These are phyloP conservation scores for Chroicocephalus ridibundus DNA, from an alignment of 2,113 vertebrate species.

Conservation along the genomic window DNA sequence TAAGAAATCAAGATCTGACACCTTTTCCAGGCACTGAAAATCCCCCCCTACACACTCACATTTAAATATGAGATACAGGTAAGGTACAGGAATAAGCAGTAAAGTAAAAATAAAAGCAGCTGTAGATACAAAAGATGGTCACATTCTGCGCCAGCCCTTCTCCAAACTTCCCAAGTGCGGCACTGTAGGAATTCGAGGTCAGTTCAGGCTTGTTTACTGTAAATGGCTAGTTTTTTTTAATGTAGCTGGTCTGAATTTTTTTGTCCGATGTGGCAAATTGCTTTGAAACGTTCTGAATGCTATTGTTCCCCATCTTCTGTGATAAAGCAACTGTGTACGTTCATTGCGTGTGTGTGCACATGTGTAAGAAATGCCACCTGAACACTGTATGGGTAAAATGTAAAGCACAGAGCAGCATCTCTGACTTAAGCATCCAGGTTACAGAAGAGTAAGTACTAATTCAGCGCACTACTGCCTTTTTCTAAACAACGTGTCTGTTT, in stretches of 20 bases:
- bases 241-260: neutral
- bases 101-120: constrained; percentile 11
- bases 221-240: neutral
- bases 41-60: neutral
- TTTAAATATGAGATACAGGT: neutral
- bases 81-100: neutral
- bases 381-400: neutral
- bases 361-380: neutral
- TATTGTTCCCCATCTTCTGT: neutral
- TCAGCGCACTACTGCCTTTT: neutral
- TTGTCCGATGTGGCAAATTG: neutral
- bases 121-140: neutral
- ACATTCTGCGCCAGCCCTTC: neutral
- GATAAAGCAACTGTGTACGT: neutral
- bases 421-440: neutral
- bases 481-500: neutral
- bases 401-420: neutral
- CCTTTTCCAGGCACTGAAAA: neutral
- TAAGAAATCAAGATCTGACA: neutral
- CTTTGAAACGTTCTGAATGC: neutral
- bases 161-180: neutral
- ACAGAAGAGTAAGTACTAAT: neutral
- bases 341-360: neutral
- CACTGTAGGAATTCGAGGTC: neutral
- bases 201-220: neutral